A percentile compares a stretch with the other conserved stretches of the same genome.
These are phyloP conservation scores for Copsychus sechellarum DNA, from an alignment of 2,113 vertebrate species.

Conservation along the genomic window DNA sequence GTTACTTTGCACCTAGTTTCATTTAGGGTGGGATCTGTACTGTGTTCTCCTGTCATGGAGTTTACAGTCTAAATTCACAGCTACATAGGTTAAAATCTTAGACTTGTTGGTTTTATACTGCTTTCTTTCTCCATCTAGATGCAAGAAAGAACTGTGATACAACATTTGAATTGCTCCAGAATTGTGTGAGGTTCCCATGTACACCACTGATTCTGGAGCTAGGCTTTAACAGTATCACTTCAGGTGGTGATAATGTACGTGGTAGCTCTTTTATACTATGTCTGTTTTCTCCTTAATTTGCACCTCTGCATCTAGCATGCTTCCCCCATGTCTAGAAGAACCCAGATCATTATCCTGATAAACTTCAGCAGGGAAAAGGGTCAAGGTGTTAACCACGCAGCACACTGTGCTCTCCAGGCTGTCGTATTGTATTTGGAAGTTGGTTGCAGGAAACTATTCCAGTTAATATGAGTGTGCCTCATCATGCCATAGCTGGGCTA, in stretches of 20 bases:
- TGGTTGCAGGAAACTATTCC: not conserved
- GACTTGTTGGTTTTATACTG: not conserved
- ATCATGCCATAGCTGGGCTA: not conserved
- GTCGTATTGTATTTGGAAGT: not conserved
- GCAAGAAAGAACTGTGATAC: not conserved
- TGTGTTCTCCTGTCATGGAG: not conserved
- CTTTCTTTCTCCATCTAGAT: not conserved
- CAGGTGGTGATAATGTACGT: not conserved
- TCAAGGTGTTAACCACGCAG: not conserved
- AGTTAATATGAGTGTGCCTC: not conserved
- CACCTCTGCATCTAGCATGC: not conserved
- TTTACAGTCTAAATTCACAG: not conserved
- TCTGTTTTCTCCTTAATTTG: not conserved
- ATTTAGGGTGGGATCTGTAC: not conserved
- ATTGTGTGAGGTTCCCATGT: not conserved
- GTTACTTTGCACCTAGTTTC: not conserved
- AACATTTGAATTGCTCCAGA: not conserved
- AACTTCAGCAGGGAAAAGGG: not conserved
- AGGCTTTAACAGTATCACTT: not conserved
- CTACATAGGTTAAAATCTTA: not conserved
- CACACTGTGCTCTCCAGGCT: rapidly evolving
- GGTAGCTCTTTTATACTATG: not conserved
- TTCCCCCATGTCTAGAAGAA: not conserved
- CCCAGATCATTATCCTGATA: not conserved
- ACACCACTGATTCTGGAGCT: not conserved